A percentile compares a stretch with the other conserved stretches of the same genome.
These are phyloP conservation scores for Redunca redunca DNA, from an alignment of 2,113 vertebrate species.

Conservation along the genomic window DNA sequence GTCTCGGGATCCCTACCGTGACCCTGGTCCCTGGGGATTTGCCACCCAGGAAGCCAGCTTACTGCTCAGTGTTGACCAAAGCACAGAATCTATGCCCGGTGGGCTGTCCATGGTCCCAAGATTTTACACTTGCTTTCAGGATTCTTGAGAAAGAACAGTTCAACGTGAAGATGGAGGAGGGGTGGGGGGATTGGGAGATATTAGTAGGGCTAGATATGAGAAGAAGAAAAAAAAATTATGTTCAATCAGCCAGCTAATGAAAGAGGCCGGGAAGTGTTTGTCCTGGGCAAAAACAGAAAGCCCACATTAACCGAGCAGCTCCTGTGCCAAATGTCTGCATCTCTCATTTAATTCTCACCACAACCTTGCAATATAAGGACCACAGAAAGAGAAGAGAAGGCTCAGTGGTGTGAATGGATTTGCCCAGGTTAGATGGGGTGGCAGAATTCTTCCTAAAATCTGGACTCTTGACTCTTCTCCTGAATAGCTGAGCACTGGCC, in stretches of 20 bases:
- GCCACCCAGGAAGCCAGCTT: neutral
- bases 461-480: neutral
- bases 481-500: neutral
- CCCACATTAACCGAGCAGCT: neutral
- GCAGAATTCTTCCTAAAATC: neutral
- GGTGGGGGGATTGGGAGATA: neutral
- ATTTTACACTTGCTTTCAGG: neutral
- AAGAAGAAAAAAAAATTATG: constrained; percentile 43
- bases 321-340: neutral
- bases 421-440: neutral
- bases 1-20: neutral
- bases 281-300: constrained; percentile 35
- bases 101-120: neutral
- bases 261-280: constrained; percentile 32
- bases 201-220: neutral
- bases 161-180: neutral
- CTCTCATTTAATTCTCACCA: neutral
- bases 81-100: neutral
- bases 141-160: neutral
- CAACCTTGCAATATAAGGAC: no score
- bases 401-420: neutral
- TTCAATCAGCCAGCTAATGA: constrained; percentile 68
- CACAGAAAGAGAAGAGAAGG: neutral
- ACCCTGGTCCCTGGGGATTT: fast-evolving
- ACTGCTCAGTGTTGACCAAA: neutral